These are phyloP conservation scores for Seison nebaliae DNA, from an alignment of 1,140 invertebrate species.

Conservation along the genomic window DNA sequence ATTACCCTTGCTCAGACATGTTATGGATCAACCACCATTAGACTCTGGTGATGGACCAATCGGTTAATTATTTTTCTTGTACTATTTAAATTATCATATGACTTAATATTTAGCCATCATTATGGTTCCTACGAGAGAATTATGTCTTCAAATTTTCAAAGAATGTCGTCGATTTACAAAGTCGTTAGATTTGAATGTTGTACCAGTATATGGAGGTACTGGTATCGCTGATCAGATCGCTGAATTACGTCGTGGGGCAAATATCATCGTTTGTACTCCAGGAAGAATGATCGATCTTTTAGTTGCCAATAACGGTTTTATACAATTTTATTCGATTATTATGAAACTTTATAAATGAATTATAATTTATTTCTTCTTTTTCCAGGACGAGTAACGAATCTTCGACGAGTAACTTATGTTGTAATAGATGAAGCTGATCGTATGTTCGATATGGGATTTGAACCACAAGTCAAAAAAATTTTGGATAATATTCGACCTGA, in stretches of 20 bases:
- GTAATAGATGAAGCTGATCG: slow-evolving; percentile 93
- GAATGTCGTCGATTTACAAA: slow-evolving; percentile 87
- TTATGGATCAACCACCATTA: slow-evolving; percentile 65
- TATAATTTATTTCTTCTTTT: slow-evolving; percentile 16
- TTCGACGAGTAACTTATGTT: slow-evolving; percentile 72
- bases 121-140: slow-evolving; percentile 86
- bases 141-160: slow-evolving; percentile 93
- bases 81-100: background rate
- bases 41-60: slow-evolving; percentile 90
- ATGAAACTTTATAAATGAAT: background rate
- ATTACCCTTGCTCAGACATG: slow-evolving; percentile 88
- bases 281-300: slow-evolving; percentile 99
- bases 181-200: slow-evolving; percentile 50
- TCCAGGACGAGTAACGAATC: slow-evolving; percentile 62
- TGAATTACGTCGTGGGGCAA: slow-evolving; percentile 78
- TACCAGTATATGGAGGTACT: slow-evolving; percentile 93
- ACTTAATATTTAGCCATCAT: slow-evolving; percentile 37
- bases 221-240: slow-evolving; percentile 89
- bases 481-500: slow-evolving; percentile 88
- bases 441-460: slow-evolving; percentile 99
- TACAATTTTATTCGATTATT: too few relatives aligned
- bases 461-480: slow-evolving; percentile 71
- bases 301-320: slow-evolving; percentile 64
- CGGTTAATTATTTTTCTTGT: slow-evolving; percentile 24
- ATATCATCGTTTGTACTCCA: slow-evolving; percentile 94